phyloP scores from a whole-genome alignment of 1,140 invertebrate genomes.

The Pseudobourletiella spinata region DNA sequence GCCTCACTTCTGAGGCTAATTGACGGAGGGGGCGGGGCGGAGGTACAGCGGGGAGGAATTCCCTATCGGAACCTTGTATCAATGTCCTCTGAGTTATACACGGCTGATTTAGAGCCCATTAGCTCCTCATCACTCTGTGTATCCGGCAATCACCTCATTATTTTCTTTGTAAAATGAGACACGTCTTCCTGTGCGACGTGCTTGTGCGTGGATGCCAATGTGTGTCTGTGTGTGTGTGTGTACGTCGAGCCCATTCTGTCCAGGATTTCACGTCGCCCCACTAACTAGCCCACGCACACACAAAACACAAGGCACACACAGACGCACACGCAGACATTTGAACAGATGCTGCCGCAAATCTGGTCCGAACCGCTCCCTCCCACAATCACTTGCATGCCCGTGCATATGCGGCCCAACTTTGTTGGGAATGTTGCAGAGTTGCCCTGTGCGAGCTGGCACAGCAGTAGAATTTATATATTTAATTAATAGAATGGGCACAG shows the following conservation, averaged over 20 bases:
- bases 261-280: not conserved
- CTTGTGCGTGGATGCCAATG: not conserved
- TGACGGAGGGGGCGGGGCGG: no score
- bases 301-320: not conserved
- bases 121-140: not conserved
- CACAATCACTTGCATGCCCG: no score
- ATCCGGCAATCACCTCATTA: not conserved
- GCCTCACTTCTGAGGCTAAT: no score
- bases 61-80: not conserved
- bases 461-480: no score
- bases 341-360: not conserved
- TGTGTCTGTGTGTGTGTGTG: no score
- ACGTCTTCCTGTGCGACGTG: not conserved
- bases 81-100: not conserved
- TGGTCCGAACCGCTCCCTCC: not conserved
- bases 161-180: conserved; percentile 6
- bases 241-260: not conserved
- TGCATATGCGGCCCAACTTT: no score
- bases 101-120: conserved; percentile 6
- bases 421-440: no score
- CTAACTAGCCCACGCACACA: not conserved
- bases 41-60: no score
- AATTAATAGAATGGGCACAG: no score
- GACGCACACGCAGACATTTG: not conserved
- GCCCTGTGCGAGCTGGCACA: no score